phyloP scores from a whole-genome alignment of 1,140 invertebrate species.

The Ylistrum balloti region DNA sequence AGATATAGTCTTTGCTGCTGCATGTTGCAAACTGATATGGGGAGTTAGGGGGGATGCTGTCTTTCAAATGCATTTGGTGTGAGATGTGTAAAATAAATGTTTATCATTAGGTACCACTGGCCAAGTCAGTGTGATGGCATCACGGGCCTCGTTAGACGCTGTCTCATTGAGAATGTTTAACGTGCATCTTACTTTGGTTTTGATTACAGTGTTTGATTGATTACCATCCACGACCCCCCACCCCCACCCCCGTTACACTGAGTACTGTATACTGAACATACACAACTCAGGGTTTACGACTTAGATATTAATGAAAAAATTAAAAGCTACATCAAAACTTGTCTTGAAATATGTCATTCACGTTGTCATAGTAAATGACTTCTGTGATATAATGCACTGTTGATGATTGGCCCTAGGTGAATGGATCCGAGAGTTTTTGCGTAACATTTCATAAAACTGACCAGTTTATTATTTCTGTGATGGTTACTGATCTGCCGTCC shows the following conservation, averaged over 20 bases:
- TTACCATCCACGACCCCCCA: too few relatives aligned
- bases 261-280: neutral
- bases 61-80: neutral
- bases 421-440: neutral
- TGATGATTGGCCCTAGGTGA: neutral
- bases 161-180: neutral
- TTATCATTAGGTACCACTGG: neutral
- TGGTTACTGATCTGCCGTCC: neutral
- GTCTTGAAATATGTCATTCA: constrained; percentile 7
- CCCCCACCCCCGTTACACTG: neutral
- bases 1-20: neutral
- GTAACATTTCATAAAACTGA: neutral
- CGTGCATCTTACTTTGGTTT: neutral
- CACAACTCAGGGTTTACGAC: too few relatives aligned
- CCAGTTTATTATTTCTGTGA: neutral
- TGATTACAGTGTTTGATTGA: neutral
- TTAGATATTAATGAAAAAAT: neutral
- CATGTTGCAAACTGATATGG: neutral
- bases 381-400: neutral
- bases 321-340: neutral
- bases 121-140: neutral
- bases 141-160: neutral
- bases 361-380: neutral
- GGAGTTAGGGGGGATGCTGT: neutral
- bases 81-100: constrained; percentile 34